Percentiles rank a stretch among this genome's conserved stretches.
These are phyloP conservation scores for Agriopis aurantiaria DNA, from an alignment of 2,888 invertebrate genomes.

Conservation along the genomic window DNA sequence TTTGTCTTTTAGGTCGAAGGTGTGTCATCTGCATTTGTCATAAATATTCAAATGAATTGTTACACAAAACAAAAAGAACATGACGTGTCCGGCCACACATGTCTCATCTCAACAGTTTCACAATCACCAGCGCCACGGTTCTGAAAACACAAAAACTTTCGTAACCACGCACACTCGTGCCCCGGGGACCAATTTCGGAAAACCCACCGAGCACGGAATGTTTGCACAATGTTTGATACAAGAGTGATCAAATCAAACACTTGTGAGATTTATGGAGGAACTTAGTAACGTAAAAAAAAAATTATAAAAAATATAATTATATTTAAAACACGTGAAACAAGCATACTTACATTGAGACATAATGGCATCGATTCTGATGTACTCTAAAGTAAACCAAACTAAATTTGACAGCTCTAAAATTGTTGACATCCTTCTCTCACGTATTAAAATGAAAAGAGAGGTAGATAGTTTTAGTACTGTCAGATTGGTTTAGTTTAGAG, in stretches of 20 bases:
- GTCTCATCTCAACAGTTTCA: slow-evolving; percentile 5
- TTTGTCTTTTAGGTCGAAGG: not conserved
- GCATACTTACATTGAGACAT: too few species aligned
- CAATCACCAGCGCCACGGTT: slow-evolving; percentile 2
- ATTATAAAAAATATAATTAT: too few species aligned
- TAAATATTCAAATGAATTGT: slow-evolving; percentile 1
- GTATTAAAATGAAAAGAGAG: too few species aligned
- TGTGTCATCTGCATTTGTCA: not conserved
- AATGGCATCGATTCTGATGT: too few species aligned
- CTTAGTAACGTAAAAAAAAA: not conserved
- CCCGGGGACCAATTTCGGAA: slow-evolving; percentile 23
- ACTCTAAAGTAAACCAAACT: too few species aligned
- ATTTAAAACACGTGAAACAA: too few species aligned
- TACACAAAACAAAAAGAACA: slow-evolving; percentile 9
- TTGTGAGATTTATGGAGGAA: not conserved
- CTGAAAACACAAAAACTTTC: slow-evolving; percentile 26
- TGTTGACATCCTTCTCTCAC: too few species aligned
- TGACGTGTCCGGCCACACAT: slow-evolving; percentile 8
- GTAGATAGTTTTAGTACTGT: too few species aligned
- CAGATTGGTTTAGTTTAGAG: too few species aligned
- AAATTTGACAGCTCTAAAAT: too few species aligned
- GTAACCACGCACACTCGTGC: slow-evolving; percentile 12
- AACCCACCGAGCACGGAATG: slow-evolving; percentile 12
- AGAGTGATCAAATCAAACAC: slow-evolving; percentile 4
- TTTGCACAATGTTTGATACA: slow-evolving; percentile 16